Evolutionary conservation across 2,113 vertebrate genomes (phyloP), one percentile per base, ranked within the genome.

Genomic region (Gopherus evgoodei): DNA sequence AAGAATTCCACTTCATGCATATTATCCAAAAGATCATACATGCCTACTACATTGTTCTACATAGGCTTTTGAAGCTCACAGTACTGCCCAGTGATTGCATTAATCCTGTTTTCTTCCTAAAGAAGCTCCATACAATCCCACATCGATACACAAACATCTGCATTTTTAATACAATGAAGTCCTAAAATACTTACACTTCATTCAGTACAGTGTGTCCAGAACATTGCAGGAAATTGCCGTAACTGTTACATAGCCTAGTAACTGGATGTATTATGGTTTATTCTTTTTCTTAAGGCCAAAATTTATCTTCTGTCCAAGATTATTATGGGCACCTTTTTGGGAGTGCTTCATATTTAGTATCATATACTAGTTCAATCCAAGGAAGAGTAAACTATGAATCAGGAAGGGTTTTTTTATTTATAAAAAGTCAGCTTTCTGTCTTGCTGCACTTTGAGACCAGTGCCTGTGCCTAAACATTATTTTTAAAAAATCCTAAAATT

Each of bases 381-480:
- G 1, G 81, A 65, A 89, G 14, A 84, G 93, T 50, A 29, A 2
- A 19, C 53, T 89, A 44, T n/a, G 24, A 88, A 82, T 59, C 0
- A 6, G 59, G 3, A 56, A 35, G 87, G 27, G 2, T 53, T 22
- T 81, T 93, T 91, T 47, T 86, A 25, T 14, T 57, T 5, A 5
- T 50, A 59, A 81, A 52, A 25, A 86, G 29, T 49, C 84, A 38
- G 80, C 29, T 59, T 31, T 69, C 3, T 0, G 0, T 85, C 22
- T 16, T 65, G 62, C 29, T 65, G 27, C 14, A 6, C 62, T 65
- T 14, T 65, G 62, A 65, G 62, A 65, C 2, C 0, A 76, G 8
- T 19, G 9, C 81, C 91, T 19, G 3, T 83, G 85, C 90, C 38
- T 83, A 89, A 89, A 57, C 50, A 2, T 3, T 49, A 62, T 13